phyloP scores from a whole-genome alignment of 1,140 invertebrate genomes.

The Chironomus tepperi region DNA sequence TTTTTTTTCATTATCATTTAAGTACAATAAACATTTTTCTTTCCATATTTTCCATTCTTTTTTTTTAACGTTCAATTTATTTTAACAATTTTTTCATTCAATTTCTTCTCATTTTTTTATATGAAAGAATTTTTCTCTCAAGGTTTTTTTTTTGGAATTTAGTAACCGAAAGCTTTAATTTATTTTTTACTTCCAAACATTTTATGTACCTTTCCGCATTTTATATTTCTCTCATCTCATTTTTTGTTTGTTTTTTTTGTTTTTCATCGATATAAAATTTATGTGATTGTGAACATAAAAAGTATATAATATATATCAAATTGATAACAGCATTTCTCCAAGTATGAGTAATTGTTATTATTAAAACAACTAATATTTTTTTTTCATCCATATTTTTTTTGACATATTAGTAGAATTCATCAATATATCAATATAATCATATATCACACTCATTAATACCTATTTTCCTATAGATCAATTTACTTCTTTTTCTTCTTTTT shows the following conservation, averaged over 20 bases:
- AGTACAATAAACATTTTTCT: conserved; percentile 9
- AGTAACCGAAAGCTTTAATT: no score
- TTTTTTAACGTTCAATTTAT: not conserved
- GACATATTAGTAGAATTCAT: conserved; percentile 8
- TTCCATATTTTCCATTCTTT: not conserved
- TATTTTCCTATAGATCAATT: not conserved
- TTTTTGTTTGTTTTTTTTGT: not conserved
- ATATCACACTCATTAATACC: conserved; percentile 13
- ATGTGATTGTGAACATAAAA: not conserved
- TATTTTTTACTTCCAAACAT: not conserved
- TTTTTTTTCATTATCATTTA: not conserved
- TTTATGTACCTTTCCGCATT: not conserved
- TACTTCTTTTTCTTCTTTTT: no score
- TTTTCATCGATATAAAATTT: not conserved
- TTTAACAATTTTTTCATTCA: not conserved
- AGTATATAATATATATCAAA: conserved; percentile 15
- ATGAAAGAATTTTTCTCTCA: not conserved
- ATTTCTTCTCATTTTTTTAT: not conserved
- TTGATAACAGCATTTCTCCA: not conserved
- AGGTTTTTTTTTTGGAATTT: no score
- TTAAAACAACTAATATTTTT: conserved; percentile 7
- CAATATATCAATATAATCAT: not conserved
- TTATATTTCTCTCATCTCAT: not conserved
- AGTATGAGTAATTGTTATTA: conserved; percentile 14
- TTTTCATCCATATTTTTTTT: not conserved